phyloP scores from a whole-genome alignment of 2,113 vertebrate genomes.

The Corythaeola cristata region DNA sequence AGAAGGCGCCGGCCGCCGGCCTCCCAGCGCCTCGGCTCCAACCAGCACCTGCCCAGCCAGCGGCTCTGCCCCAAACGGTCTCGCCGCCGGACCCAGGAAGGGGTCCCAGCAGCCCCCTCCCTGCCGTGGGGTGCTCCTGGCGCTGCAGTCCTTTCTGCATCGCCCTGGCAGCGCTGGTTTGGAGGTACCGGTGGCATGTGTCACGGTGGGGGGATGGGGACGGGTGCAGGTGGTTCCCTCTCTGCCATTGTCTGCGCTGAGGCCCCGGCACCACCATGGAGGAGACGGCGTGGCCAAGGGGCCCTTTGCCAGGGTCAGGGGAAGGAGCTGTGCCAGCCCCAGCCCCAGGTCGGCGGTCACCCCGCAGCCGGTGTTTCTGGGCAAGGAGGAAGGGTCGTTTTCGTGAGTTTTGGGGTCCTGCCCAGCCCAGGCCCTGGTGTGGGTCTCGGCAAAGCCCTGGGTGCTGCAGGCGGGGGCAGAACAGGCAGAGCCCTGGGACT shows the following conservation, averaged over 20 bases:
- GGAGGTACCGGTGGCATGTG: rapidly evolving
- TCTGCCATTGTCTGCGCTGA: background rate
- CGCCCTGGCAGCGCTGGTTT: background rate
- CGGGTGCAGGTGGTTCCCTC: background rate
- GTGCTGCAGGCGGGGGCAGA: background rate
- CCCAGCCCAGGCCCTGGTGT: background rate
- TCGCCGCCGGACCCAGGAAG: rapidly evolving
- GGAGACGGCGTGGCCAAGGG: rapidly evolving
- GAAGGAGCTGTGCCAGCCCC: background rate
- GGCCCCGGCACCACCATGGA: background rate
- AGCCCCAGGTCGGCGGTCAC: background rate
- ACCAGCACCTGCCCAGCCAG: background rate
- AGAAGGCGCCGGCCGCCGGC: background rate
- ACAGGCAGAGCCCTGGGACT: background rate
- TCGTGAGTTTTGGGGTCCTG: background rate
- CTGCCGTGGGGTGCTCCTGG: background rate
- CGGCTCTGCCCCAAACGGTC: background rate
- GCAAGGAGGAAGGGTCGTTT: background rate
- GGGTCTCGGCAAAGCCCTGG: background rate
- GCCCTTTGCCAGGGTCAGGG: background rate
- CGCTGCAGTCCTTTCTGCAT: background rate
- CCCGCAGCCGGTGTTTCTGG: background rate
- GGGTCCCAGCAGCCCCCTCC: background rate
- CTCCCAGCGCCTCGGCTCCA: background rate
- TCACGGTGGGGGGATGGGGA: rapidly evolving